phyloP scores from a whole-genome alignment of 2,888 invertebrate genomes.

The Diplazon laetatorius region DNA sequence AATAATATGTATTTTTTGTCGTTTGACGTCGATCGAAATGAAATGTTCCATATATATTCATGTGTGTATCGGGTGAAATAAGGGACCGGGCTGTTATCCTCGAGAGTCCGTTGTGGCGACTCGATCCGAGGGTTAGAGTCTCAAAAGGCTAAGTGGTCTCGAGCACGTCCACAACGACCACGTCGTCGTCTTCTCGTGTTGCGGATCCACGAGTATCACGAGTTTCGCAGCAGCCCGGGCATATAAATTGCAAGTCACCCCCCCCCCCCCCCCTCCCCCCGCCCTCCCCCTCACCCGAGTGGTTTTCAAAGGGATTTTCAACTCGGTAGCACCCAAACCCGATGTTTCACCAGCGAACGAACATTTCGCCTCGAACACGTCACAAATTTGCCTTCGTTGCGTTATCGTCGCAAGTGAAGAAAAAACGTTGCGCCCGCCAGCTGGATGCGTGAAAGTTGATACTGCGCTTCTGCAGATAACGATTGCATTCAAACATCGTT shows the following conservation, averaged over 20 bases:
- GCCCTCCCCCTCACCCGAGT: no score
- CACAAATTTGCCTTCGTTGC: no score
- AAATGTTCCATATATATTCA: neutral
- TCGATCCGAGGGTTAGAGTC: conserved; percentile 73
- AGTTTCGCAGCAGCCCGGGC: conserved; percentile 15
- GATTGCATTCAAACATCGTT: neutral
- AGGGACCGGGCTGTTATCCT: conserved; percentile 19
- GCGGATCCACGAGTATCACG: no score
- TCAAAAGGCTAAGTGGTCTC: conserved; percentile 74
- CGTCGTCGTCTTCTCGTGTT: conserved; percentile 13
- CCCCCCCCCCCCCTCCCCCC: no score
- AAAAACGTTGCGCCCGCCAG: neutral
- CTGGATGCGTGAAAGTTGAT: neutral
- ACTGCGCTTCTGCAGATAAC: neutral
- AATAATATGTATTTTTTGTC: no score
- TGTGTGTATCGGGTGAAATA: neutral
- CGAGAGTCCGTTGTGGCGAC: conserved; percentile 37
- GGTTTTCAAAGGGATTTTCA: no score
- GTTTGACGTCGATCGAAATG: no score
- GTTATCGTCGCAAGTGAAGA: neutral
- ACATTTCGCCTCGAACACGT: no score
- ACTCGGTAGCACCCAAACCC: no score
- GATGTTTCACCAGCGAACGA: no score
- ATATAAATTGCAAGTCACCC: conserved; percentile 24
- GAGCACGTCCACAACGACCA: conserved; percentile 66